These are phyloP conservation scores for Pelusios castaneus DNA, from an alignment of 2,113 vertebrate species.

Conservation along the genomic window DNA sequence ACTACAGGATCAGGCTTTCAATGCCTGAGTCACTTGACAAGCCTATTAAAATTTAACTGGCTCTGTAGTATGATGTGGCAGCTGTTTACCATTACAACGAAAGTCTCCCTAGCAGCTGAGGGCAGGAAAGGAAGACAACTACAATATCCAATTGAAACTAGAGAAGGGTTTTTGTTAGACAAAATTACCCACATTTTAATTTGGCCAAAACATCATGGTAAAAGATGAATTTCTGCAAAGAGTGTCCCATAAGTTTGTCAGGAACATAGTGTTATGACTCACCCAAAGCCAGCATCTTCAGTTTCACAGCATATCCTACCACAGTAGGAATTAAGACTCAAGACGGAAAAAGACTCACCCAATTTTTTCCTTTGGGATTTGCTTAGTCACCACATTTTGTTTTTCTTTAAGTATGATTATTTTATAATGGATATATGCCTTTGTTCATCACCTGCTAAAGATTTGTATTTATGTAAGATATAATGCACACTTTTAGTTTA, in stretches of 20 bases:
- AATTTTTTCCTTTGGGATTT: neutral
- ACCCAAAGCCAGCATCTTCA: neutral
- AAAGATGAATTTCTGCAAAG: rapidly evolving
- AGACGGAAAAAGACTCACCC: neutral
- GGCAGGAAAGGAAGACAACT: neutral
- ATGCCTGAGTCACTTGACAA: neutral
- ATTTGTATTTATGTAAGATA: neutral
- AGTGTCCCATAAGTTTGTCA: rapidly evolving
- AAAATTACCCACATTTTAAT: neutral
- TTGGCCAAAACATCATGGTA: neutral
- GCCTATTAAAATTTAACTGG: rapidly evolving
- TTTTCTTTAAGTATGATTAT: neutral
- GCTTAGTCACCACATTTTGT: neutral
- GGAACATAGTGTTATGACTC: neutral
- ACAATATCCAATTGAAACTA: neutral
- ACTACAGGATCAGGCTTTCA: neutral
- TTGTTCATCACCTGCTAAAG: neutral
- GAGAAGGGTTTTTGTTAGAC: neutral
- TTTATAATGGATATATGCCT: neutral
- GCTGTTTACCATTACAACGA: neutral
- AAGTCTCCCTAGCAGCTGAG: rapidly evolving
- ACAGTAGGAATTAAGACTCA: constrained; percentile 31
- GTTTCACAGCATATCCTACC: rapidly evolving
- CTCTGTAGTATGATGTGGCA: neutral
- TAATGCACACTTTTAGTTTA: neutral